phyloP scores from a whole-genome alignment of 2,797 vertebrate genomes.

The Neoniphon sammara region DNA sequence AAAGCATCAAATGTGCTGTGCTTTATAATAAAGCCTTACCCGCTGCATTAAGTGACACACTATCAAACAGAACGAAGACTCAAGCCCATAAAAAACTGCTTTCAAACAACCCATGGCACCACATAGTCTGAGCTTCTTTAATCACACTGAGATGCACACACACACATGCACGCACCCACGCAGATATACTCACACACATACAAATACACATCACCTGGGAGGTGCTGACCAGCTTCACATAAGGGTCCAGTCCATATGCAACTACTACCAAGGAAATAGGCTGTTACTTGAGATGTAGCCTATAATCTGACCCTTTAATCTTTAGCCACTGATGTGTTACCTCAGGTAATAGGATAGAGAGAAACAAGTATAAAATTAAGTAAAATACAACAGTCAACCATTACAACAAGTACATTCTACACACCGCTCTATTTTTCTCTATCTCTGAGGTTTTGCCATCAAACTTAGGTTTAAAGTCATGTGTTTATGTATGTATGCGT shows the following conservation, averaged over 20 bases:
- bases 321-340: neutral
- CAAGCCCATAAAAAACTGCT: constrained; percentile 60
- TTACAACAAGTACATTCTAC: constrained; percentile 7
- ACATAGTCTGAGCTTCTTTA: constrained; percentile 57
- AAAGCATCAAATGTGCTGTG: constrained; percentile 36
- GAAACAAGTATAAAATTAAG: constrained; percentile 6
- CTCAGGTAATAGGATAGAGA: neutral
- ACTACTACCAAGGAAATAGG: constrained; percentile 6
- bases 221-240: neutral
- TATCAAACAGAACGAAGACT: constrained; percentile 58
- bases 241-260: constrained; percentile 15
- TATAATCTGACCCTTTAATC: constrained; percentile 6
- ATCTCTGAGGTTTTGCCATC: constrained; percentile 17
- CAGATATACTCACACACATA: constrained; percentile 17
- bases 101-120: constrained; percentile 56
- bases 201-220: constrained; percentile 6
- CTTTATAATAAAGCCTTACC: constrained; percentile 57
- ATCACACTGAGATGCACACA: constrained; percentile 49
- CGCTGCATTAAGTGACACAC: constrained; percentile 59
- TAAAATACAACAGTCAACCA: neutral
- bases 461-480: constrained; percentile 12
- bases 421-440: constrained; percentile 15
- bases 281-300: neutral
- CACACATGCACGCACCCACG: constrained; percentile 33
- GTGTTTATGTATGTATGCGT: constrained; percentile 5